Evolutionary conservation across 2,113 vertebrate species (phyloP).

Genomic region (Engraulis encrasicolus): DNA sequence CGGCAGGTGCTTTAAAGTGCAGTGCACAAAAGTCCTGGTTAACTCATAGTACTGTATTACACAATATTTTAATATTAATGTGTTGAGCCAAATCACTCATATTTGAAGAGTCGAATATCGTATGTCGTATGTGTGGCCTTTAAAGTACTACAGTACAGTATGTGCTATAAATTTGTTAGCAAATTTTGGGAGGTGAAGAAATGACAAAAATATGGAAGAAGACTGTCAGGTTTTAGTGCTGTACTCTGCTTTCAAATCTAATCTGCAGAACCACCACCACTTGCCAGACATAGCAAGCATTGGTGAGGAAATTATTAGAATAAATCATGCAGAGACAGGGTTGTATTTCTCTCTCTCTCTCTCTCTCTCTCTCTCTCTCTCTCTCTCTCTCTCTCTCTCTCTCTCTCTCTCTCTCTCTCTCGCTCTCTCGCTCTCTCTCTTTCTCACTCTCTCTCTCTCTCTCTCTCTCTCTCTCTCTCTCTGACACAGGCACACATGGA

Average conservation of each 20-base stretch:
- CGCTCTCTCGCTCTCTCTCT: too few species aligned
- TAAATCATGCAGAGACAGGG: slow-evolving; percentile 24
- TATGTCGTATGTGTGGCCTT: too few species aligned
- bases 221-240: neutral
- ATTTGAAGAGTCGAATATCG: neutral
- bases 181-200: neutral
- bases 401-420: neutral
- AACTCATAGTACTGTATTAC: neutral
- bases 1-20: neutral
- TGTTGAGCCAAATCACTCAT: neutral
- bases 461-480: neutral
- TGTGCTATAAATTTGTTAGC: neutral
- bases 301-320: slow-evolving; percentile 28
- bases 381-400: neutral
- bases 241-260: neutral
- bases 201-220: neutral
- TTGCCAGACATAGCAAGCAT: slow-evolving; percentile 11
- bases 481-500: slow-evolving; percentile 40
- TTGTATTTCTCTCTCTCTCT: slow-evolving; percentile 20
- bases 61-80: neutral
- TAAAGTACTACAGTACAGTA: neutral
- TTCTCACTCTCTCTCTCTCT: neutral
- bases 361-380: neutral
- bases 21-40: neutral
- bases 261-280: neutral